Evolutionary conservation across 2,113 vertebrate species (phyloP).

Genomic region (Apteryx mantelli): DNA sequence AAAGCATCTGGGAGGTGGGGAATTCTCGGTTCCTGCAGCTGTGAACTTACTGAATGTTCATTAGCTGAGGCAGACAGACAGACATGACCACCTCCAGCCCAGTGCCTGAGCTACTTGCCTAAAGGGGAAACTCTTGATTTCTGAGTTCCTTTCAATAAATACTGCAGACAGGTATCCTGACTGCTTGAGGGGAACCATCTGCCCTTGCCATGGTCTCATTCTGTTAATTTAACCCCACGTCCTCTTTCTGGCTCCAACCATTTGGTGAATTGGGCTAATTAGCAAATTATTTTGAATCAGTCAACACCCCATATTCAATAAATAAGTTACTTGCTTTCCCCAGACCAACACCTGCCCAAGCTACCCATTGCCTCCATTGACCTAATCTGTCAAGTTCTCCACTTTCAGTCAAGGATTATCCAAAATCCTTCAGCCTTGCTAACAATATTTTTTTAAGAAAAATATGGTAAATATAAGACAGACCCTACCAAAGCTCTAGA

Average conservation of each 20-base stretch:
- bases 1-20: not conserved
- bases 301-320: not conserved
- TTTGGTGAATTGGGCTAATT: not conserved
- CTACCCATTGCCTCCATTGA: fast-evolving
- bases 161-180: not conserved
- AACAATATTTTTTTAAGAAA: not conserved
- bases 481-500: not conserved
- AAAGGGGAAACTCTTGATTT: not conserved
- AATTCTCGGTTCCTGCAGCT: not conserved
- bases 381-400: not conserved
- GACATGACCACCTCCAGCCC: not conserved
- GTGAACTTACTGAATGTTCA: not conserved
- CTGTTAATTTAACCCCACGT: not conserved
- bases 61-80: not conserved
- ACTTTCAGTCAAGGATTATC: not conserved
- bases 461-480: not conserved
- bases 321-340: constrained; percentile 20
- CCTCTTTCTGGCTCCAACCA: not conserved
- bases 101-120: not conserved
- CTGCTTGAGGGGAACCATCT: fast-evolving
- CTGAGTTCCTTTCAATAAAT: not conserved
- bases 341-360: not conserved
- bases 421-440: not conserved
- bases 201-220: fast-evolving
- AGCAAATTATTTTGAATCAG: not conserved